Conservation (phyloP, 2,113 vertebrate species). For the Amblyornis subalaris region DNA sequence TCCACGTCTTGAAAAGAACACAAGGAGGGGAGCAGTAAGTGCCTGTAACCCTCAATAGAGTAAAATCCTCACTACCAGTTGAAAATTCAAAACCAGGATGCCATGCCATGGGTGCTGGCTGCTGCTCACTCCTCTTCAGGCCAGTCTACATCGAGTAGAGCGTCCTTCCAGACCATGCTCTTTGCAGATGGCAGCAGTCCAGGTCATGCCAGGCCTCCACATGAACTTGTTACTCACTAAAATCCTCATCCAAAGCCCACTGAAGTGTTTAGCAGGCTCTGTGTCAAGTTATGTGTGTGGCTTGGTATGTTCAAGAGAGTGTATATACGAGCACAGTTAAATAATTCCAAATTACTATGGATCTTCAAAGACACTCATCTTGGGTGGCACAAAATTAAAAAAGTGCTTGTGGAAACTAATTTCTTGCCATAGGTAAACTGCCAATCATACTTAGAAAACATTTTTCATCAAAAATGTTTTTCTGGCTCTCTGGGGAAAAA, state of each 20-base stretch:
- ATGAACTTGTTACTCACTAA: background rate
- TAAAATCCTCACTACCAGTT: background rate
- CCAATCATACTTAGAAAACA: slow-evolving; percentile 1
- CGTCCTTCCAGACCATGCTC: background rate
- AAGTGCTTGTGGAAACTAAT: background rate
- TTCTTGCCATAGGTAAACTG: slow-evolving; percentile 35
- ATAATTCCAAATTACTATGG: background rate
- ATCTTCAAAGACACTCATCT: slow-evolving; percentile 23
- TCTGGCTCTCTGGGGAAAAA: background rate
- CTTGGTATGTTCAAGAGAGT: background rate
- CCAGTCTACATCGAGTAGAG: background rate
- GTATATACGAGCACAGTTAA: background rate
- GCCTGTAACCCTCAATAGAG: background rate
- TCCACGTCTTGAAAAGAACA: background rate
- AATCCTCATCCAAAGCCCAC: background rate
- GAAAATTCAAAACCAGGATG: background rate
- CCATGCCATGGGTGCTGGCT: background rate
- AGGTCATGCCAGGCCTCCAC: background rate
- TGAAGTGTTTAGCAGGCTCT: background rate
- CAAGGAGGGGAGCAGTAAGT: background rate
- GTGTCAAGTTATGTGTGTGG: background rate
- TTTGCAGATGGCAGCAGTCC: background rate
- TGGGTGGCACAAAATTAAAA: background rate
- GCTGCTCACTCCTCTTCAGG: background rate
- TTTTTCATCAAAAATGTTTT: slow-evolving; percentile 12